These are phyloP conservation scores for Cottus gobio DNA, from an alignment of 2,113 vertebrate species.

Conservation along the genomic window DNA sequence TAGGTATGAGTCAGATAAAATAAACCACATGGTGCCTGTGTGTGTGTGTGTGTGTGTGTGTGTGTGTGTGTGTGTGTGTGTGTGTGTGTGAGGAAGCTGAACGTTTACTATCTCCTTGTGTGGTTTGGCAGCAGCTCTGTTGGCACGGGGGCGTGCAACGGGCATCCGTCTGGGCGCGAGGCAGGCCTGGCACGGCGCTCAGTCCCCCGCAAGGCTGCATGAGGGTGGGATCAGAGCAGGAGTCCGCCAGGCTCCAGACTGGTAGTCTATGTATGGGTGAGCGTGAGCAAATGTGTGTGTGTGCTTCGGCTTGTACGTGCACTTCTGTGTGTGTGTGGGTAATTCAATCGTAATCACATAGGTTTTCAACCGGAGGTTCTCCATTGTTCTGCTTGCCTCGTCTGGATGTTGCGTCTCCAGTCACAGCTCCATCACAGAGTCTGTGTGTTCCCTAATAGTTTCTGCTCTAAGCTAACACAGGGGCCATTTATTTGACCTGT, in stretches of 20 bases:
- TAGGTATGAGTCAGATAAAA: constrained; percentile 74
- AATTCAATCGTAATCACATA: constrained; percentile 77
- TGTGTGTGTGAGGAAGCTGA: constrained; percentile 62
- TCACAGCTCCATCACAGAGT: constrained; percentile 38
- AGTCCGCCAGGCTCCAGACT: constrained; percentile 73
- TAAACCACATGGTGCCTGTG: constrained; percentile 70
- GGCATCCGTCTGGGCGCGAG: constrained; percentile 79
- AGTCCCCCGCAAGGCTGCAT: constrained; percentile 67
- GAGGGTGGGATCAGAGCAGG: constrained; percentile 68
- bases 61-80: constrained; percentile 34
- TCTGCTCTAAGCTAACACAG: constrained; percentile 55
- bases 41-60: constrained; percentile 47
- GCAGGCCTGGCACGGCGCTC: constrained; percentile 70
- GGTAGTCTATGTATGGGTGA: constrained; percentile 56
- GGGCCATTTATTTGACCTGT: constrained; percentile 62
- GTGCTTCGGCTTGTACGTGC: constrained; percentile 18
- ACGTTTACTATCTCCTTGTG: constrained; percentile 82
- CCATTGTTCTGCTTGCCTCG: constrained; percentile 65
- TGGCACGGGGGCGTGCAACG: constrained; percentile 71
- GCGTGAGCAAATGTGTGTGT: constrained; percentile 26
- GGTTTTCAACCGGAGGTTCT: constrained; percentile 58
- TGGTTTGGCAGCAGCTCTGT: constrained; percentile 78
- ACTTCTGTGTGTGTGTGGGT: constrained; percentile 33
- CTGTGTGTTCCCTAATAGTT: constrained; percentile 53
- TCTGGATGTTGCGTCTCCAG: constrained; percentile 31